These are phyloP conservation scores for Clamator glandarius DNA, from an alignment of 2,797 vertebrate genomes.

Conservation along the genomic window DNA sequence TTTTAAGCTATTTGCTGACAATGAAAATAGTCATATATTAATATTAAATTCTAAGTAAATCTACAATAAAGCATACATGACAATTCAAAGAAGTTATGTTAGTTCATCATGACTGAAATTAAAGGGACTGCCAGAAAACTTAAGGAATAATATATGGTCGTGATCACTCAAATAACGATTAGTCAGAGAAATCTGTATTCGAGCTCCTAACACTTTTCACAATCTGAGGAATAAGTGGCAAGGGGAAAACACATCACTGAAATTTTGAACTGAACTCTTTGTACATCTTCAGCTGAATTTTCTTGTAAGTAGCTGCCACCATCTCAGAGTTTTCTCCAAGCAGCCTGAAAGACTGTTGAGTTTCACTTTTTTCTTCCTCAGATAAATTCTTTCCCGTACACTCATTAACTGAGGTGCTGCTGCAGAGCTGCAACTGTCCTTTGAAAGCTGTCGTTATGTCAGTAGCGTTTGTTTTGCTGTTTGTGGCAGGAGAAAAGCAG, in stretches of 20 bases:
- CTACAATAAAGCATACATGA: not conserved
- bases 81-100: slow-evolving; percentile 8
- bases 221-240: not conserved
- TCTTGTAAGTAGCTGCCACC: slow-evolving; percentile 46
- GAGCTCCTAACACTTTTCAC: not conserved
- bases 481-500: slow-evolving; percentile 50
- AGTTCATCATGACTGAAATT: not conserved
- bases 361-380: slow-evolving; percentile 62
- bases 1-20: slow-evolving; percentile 47
- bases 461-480: slow-evolving; percentile 52
- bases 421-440: slow-evolving; percentile 53
- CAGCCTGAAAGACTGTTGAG: slow-evolving; percentile 53
- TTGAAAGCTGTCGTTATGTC: slow-evolving; percentile 63
- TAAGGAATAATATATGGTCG: slow-evolving; percentile 10
- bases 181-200: not conserved
- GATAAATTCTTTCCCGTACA: slow-evolving; percentile 58
- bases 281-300: slow-evolving; percentile 27
- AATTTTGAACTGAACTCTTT: slow-evolving; percentile 34
- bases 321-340: slow-evolving; percentile 48
- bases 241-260: slow-evolving; percentile 36
- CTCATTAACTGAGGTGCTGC: slow-evolving; percentile 65
- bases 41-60: slow-evolving; percentile 12
- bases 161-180: not conserved
- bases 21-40: not conserved
- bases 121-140: slow-evolving; percentile 10